Conservation (phyloP, 2,113 vertebrate species). For the Periophthalmodon schlosseri region DNA sequence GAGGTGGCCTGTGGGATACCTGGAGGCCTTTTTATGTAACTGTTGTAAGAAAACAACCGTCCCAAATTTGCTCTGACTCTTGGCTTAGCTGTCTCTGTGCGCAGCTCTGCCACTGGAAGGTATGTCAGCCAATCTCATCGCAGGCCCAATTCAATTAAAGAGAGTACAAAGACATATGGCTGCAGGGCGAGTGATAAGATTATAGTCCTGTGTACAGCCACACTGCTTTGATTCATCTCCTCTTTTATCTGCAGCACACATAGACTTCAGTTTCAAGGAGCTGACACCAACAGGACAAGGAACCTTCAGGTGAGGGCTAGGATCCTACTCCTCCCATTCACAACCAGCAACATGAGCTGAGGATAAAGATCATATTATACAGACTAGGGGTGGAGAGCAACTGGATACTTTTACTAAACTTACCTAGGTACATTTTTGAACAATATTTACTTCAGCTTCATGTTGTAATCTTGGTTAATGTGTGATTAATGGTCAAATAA, state of each 20-base stretch:
- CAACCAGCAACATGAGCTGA: conserved; percentile 14
- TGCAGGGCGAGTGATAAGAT: conserved; percentile 68
- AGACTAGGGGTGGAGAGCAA: not conserved
- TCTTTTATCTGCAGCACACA: conserved; percentile 46
- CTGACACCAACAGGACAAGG: conserved; percentile 17
- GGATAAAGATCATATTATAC: not conserved
- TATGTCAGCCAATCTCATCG: conserved; percentile 70
- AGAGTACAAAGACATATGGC: conserved; percentile 73
- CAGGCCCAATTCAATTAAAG: conserved; percentile 71
- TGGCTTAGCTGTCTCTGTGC: conserved; percentile 21
- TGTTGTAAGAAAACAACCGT: conserved; percentile 41
- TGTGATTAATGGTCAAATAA: not conserved
- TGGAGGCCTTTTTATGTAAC: conserved; percentile 25
- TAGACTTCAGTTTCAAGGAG: conserved; percentile 13
- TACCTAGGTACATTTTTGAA: not conserved
- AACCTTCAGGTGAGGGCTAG: conserved; percentile 22
- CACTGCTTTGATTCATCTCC: conserved; percentile 62
- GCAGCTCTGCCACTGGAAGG: conserved; percentile 46
- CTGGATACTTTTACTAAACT: not conserved
- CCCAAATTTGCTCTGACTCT: conserved; percentile 32
- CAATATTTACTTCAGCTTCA: not conserved
- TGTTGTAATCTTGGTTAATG: not conserved
- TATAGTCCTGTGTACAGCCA: conserved; percentile 58
- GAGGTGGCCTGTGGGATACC: conserved; percentile 10
- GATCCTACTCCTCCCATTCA: conserved; percentile 29